Conservation (phyloP, 2,113 vertebrate genomes). For the Crotalus viridis region DNA sequence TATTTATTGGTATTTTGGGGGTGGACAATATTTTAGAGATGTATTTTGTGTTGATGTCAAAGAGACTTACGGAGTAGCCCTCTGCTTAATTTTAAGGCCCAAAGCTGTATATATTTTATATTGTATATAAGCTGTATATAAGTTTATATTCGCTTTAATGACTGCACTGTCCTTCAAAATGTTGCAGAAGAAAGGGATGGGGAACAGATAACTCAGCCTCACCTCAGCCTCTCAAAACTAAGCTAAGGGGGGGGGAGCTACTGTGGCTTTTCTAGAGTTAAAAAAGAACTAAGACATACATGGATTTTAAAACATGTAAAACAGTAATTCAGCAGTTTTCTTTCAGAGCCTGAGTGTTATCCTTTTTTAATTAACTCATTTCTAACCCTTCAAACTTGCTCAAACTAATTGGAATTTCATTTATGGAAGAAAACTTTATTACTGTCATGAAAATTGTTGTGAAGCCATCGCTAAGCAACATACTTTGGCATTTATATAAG, state of each 20-base stretch:
- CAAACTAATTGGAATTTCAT: conserved; percentile 83
- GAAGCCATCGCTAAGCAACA: conserved; percentile 78
- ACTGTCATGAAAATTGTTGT: conserved; percentile 68
- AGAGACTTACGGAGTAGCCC: not conserved
- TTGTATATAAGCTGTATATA: not conserved
- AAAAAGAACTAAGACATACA: conserved; percentile 2
- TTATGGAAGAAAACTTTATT: conserved; percentile 77
- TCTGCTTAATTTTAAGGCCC: not conserved
- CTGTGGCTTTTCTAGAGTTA: not conserved
- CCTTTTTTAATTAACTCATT: conserved; percentile 81
- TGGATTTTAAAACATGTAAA: conserved; percentile 35
- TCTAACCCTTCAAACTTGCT: conserved; percentile 71
- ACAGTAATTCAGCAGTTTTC: conserved; percentile 54
- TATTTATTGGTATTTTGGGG: not conserved
- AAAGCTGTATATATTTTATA: not conserved
- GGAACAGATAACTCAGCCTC: not conserved
- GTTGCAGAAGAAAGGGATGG: not conserved
- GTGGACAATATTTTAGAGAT: not conserved
- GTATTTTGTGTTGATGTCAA: not conserved
- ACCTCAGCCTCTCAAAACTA: not conserved
- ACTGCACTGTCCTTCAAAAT: not conserved
- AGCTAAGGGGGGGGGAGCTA: not conserved
- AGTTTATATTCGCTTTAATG: not conserved
- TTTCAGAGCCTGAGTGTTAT: conserved; percentile 64
- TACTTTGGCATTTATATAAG: conserved; percentile 72